Evolutionary conservation across 37 sponge, comb jelly and placozoan genomes (phyloP), one percentile per base, ranked within the genome.

Genomic region (Mnemiopsis leidyi): DNA sequence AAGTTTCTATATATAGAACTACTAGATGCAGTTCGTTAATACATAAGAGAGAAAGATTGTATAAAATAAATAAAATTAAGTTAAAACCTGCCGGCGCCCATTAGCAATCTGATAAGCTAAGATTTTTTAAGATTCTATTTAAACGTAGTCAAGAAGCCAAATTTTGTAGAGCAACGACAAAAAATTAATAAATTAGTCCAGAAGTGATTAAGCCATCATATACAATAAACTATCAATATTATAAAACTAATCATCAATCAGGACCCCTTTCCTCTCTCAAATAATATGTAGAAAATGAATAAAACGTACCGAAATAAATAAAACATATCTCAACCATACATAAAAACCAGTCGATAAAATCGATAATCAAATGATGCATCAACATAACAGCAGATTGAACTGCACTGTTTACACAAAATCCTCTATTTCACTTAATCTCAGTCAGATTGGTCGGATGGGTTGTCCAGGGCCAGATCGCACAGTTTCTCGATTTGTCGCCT

Each of bases 401-500:
- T n/a, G n/a, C n/a, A n/a, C n/a, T n/a, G n/a, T n/a, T n/a, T n/a
- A n/a, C n/a, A n/a, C n/a, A n/a, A n/a, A n/a, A n/a, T n/a, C n/a
- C n/a, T n/a, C n/a, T n/a, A n/a, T n/a, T n/a, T n/a, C n/a, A n/a
- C n/a, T n/a, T n/a, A n/a, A 48, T 5, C 13, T 79, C 82, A 79
- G 82, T 79, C 82, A 7, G 82, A 79, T 32, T 79, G 82, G 21
- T 79, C 82, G 36, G 82, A 79, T 3, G 82, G 82, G 21, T 79
- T 79, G 82, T 79, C 37, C 21, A 79, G 82, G 5, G 82, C 82
- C 7, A 79, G 82, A 33, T 79, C 82, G 29, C 82, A 79, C 36
- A 79, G 82, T 33, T 79, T 79, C 1, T 35, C 82, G 13, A 79
- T 79, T 36, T 79, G 82, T 31, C 82, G 26, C 36, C 82, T 23